Evolutionary conservation across 2,888 invertebrate species (phyloP), one percentile per base, ranked within the genome.

Genomic region (Ferrisia virgata): DNA sequence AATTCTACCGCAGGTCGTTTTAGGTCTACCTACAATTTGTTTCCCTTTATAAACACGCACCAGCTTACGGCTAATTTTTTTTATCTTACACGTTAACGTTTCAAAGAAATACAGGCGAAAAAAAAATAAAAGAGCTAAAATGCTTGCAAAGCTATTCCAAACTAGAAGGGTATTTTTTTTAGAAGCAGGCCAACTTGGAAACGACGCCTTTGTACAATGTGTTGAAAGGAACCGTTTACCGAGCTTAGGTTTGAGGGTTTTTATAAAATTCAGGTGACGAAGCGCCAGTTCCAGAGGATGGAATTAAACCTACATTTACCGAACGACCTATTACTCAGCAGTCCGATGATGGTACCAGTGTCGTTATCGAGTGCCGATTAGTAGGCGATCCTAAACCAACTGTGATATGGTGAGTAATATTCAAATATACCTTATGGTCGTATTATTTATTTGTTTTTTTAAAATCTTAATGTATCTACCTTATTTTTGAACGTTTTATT

Each of bases 271-370:
- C 87, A 96, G 96, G 96, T 94, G 96, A 97, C 91, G 96, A 96
- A 91, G 96, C 96, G 89, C 95, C 96, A 88, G 94, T 96, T 89
- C 96, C 96, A 88, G 95, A 95, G 88, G 95, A 96, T 90, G 96
- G 94, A 90, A 95, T 96, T 90, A 97, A 96, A 91, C 98, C 99
- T 87, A 96, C 97, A 87, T 99, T 98, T 91, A 97, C 98, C 89
- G 97, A 98, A 92, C 94, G 98, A 90, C 98, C 98, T 86, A 93
- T 96, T 89, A 97, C 98, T 90, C 93, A 96, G 91, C 98, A 98
- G 91, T 95, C 96, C 88, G 96, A 97, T 88, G 97, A 97, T 91
- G 97, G 97, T 88, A 97, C 97, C 88, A 94, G 94, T 89, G 96
- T 99, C 88, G 94, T 95, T 88, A 98, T 99, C 91, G 97, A 97